Evolutionary conservation across 2,888 invertebrate species (phyloP), one percentile per base, ranked within the genome.

Genomic region (Luperina testacea): DNA sequence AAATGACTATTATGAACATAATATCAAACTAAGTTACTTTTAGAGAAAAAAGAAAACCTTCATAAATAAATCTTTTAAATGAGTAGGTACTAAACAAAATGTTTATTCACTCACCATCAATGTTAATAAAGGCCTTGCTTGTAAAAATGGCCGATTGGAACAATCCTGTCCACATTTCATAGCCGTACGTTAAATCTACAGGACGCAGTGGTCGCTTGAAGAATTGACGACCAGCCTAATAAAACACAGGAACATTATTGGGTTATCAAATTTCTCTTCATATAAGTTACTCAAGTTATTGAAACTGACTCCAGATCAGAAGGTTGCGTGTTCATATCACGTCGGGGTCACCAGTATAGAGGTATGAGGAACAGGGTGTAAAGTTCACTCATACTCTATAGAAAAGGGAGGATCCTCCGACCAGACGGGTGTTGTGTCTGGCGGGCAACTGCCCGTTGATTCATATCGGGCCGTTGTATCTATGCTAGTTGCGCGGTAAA

Each of bases 101-200:
- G 7, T 42, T 24, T n/a, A 24, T 27, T 38, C 15, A 80, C 84
- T 87, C 67, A 98, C 98, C 98, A 95, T 99, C 99, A 78, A 99
- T 98, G 94, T 99, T 99, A 63, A 99, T 95, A 94, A 98, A 98
- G 98, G 98, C 88, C 97, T 98, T 97, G 99, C 98, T 20, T 4
- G 99, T 99, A 75, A 99, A 97, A 84, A 99, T 97, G 0, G 99
- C 99, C 15, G 99, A 98, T 94, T 99, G 99, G 96, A 98, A 99
- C 32, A 99, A 97, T 9, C 99, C 99, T 80, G 98, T 98, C 98
- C 99, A 99, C 92, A 99, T 98, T 93, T 99, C 99, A 90, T 99
- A 97, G 0, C 99, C 99, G 71, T 98, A 98, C 0, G 98, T 98
- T 17, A 99, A 96, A 91, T 97, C 97, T 85, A 97, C 95, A 69